Percentiles rank a stretch among this genome's conserved stretches.
Evolutionary conservation across 2,888 invertebrate species (phyloP).

Genomic region (Anodontia alba): DNA sequence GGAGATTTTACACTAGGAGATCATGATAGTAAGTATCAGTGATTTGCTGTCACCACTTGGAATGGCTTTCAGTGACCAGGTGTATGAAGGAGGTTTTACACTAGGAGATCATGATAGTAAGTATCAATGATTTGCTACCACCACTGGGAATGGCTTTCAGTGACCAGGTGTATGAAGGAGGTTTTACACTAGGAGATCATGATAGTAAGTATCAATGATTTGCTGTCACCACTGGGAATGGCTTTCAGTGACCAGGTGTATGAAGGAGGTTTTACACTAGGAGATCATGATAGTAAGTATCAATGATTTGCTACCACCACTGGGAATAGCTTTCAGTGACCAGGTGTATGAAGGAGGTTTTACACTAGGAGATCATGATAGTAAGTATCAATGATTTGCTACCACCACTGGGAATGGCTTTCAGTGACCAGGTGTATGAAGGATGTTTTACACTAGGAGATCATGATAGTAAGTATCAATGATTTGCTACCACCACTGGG

Average conservation of each 20-base stretch:
- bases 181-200: slow-evolving; percentile 85
- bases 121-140: slow-evolving; percentile 35
- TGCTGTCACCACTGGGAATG: slow-evolving; percentile 93
- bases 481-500: slow-evolving; percentile 93
- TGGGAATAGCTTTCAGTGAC: slow-evolving; percentile 92
- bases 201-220: slow-evolving; percentile 90
- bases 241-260: slow-evolving; percentile 88
- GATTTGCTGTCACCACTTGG: slow-evolving; percentile 93
- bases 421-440: no score
- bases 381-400: slow-evolving; percentile 72
- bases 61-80: slow-evolving; percentile 89
- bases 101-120: slow-evolving; percentile 92
- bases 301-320: slow-evolving; percentile 91
- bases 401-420: no score
- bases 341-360: slow-evolving; percentile 91
- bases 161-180: no score
- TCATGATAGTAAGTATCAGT: slow-evolving; percentile 88
- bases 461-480: slow-evolving; percentile 88
- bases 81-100: slow-evolving; percentile 92
- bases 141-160: no score
- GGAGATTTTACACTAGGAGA: slow-evolving; percentile 93
- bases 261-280: slow-evolving; percentile 93
- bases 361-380: slow-evolving; percentile 92
- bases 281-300: slow-evolving; percentile 90
- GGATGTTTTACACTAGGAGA: slow-evolving; percentile 85